Evolutionary conservation across 2,888 invertebrate species (phyloP).

Genomic region (Volucella inflata): DNA sequence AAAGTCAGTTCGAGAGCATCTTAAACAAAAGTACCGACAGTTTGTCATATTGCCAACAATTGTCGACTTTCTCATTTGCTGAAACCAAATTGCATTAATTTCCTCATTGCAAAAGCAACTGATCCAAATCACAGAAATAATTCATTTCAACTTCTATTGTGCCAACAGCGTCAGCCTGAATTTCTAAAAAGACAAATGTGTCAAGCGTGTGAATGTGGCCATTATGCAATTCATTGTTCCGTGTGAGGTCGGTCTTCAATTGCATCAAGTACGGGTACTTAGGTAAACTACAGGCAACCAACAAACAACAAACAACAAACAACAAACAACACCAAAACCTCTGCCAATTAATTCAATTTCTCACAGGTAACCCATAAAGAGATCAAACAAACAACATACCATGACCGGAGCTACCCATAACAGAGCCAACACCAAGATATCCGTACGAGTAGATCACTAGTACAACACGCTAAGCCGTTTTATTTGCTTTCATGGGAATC

Average conservation of each 20-base stretch:
- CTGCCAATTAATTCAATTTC: slow-evolving; percentile 68
- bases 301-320: neutral
- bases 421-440: slow-evolving; percentile 37
- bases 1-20: too few species aligned
- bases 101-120: too few species aligned
- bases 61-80: too few species aligned
- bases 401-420: slow-evolving; percentile 60
- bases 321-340: slow-evolving; percentile 41
- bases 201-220: slow-evolving; percentile 63
- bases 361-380: slow-evolving; percentile 64
- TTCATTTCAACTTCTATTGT: neutral
- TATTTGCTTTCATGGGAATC: slow-evolving; percentile 7
- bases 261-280: slow-evolving; percentile 40
- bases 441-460: too few species aligned
- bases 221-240: slow-evolving; percentile 69
- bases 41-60: too few species aligned
- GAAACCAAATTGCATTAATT: too few species aligned
- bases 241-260: slow-evolving; percentile 58
- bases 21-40: too few species aligned
- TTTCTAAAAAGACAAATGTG: slow-evolving; percentile 59
- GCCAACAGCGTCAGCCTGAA: slow-evolving; percentile 28
- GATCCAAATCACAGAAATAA: neutral
- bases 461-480: neutral
- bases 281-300: neutral
- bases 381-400: slow-evolving; percentile 56